Percentiles rank a stretch among this genome's conserved stretches.
These are phyloP conservation scores for Fragum sueziense DNA, from an alignment of 2,888 invertebrate genomes.

Conservation along the genomic window DNA sequence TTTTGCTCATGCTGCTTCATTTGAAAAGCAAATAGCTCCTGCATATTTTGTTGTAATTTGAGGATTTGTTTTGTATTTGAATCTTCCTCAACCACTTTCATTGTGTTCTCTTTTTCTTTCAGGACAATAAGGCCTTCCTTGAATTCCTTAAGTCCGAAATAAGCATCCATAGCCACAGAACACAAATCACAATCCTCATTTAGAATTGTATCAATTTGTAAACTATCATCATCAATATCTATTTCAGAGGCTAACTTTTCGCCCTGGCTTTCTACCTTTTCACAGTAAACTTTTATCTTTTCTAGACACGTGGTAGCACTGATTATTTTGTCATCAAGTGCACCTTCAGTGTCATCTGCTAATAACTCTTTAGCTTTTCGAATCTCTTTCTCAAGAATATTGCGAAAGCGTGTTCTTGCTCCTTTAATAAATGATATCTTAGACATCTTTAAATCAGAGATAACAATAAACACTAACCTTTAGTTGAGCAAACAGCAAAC, in stretches of 20 bases:
- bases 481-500: no score
- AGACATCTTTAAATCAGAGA: not conserved
- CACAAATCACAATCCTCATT: slow-evolving; percentile 1
- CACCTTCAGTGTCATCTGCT: not conserved
- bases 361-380: not conserved
- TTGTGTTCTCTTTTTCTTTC: not conserved
- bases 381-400: slow-evolving; percentile 1
- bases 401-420: slow-evolving; percentile 6
- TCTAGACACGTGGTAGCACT: not conserved
- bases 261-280: not conserved
- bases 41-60: not conserved
- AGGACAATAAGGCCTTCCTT: not conserved
- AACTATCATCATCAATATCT: not conserved
- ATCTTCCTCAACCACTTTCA: not conserved
- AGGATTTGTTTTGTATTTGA: not conserved
- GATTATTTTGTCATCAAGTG: not conserved
- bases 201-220: not conserved
- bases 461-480: no score
- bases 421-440: not conserved
- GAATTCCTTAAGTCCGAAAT: not conserved
- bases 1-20: slow-evolving; percentile 4
- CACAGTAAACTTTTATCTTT: slow-evolving; percentile 3
- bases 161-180: not conserved
- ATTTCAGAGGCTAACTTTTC: not conserved
- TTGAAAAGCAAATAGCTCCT: not conserved